Evolutionary conservation across 2,888 invertebrate species (phyloP).

Genomic region (Xestia xanthographa): DNA sequence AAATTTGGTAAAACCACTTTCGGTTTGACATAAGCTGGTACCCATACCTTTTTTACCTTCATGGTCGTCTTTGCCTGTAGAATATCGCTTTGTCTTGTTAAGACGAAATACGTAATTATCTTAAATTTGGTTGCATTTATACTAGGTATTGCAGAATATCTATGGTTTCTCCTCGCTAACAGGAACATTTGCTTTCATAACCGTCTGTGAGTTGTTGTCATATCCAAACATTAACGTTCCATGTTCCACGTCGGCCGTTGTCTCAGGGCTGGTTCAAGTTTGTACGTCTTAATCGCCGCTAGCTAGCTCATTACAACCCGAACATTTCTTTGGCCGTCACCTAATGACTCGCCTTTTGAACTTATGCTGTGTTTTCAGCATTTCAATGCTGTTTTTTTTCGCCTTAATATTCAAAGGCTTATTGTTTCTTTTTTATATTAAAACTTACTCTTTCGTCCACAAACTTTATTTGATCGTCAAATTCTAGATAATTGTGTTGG

Average conservation of each 20-base stretch:
- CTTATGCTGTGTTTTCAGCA: slow-evolving; percentile 71
- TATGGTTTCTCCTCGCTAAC: slow-evolving; percentile 1
- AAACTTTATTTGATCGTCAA: slow-evolving; percentile 41
- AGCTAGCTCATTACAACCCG: slow-evolving; percentile 85
- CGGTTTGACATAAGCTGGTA: not conserved
- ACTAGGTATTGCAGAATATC: slow-evolving; percentile 3
- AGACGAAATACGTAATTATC: not conserved
- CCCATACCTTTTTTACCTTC: not conserved
- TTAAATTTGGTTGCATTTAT: not conserved
- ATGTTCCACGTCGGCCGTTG: slow-evolving; percentile 68
- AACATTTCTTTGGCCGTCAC: slow-evolving; percentile 82
- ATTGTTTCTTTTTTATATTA: slow-evolving; percentile 64
- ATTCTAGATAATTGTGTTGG: slow-evolving; percentile 40
- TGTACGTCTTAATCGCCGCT: slow-evolving; percentile 85
- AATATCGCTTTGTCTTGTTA: not conserved
- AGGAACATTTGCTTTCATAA: not conserved
- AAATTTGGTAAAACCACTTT: not conserved
- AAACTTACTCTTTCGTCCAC: slow-evolving; percentile 46
- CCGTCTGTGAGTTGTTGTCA: slow-evolving; percentile 24
- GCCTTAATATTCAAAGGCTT: slow-evolving; percentile 70
- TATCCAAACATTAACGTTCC: slow-evolving; percentile 67
- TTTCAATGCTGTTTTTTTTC: slow-evolving; percentile 72
- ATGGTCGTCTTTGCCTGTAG: not conserved
- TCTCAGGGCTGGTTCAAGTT: slow-evolving; percentile 83
- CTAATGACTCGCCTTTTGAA: slow-evolving; percentile 85